Base-by-base conservation (phyloP, 2,797 vertebrate genomes). In the Choloepus didactylus region DNA sequence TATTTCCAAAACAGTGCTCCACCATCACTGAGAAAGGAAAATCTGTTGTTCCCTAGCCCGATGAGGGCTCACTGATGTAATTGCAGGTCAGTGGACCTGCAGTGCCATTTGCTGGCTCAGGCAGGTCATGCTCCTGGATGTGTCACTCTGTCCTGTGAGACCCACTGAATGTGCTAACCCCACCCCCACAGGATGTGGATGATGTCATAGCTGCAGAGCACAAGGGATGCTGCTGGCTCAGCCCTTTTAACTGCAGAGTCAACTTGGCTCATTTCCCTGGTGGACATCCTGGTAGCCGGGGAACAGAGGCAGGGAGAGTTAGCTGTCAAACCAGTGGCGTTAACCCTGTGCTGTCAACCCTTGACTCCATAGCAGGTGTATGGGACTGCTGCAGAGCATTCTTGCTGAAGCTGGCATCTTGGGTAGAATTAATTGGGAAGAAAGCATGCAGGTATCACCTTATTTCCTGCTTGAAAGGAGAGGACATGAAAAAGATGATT, bases 111-210 rank as follows among this genome's bases (percentile, higher is more conserved):
- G 31, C 54, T 8, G 38, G 54, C 23, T 64, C 29, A 5, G 70
- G 49, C 11, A 31, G 66, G 25, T 75, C 16, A 1, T 4, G 46
- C 66, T 67, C 35, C 11, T 2, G 16, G 70, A 25, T 10, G 64
- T 8, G 4, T n/a, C 35, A 0, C 15, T 11, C 7, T 91, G 49
- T 56, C 18, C 76, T 31, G 3, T 11, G 31, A 56, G 21, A 25
- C 21, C 0, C 0, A 9, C 1, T 0, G 0, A 75, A 4, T 0
- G 1, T 3, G 14, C 41, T 0, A 14, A 87, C 16, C 76, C 46
- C 7, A 2, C 44, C 89, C n/a, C 29, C 0, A 9, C 6, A 80
- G 69, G 7, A 29, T 11, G 4, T 5, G 15, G 31, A 2, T 38
- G 76, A 46, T 0, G 14, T 38, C 41, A 3, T 16, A 46, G 9